phyloP scores from a whole-genome alignment of 2,888 invertebrate species.

The Antitype chi region DNA sequence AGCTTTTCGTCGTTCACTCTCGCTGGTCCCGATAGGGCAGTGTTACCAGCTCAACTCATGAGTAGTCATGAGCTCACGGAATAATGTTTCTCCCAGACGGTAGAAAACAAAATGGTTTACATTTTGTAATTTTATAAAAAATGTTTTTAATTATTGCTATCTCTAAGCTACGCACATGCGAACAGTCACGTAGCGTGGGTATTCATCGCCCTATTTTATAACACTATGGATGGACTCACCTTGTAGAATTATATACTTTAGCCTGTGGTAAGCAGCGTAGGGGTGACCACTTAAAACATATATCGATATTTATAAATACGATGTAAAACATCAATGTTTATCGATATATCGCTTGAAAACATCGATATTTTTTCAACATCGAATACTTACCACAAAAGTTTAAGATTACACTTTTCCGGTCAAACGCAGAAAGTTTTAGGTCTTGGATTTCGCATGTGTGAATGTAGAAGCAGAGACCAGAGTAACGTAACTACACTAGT shows the following conservation, averaged over 20 bases:
- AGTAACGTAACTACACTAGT: no score
- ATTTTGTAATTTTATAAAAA: background rate
- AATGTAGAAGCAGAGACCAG: no score
- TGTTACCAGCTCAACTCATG: conserved; percentile 51
- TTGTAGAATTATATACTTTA: background rate
- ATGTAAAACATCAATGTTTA: no score
- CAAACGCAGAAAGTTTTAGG: no score
- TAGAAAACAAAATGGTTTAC: background rate
- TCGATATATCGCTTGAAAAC: no score
- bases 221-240: no score
- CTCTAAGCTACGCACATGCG: background rate
- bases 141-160: background rate
- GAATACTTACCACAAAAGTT: no score
- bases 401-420: no score
- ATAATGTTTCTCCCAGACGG: background rate
- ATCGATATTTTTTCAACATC: no score
- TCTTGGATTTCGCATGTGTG: no score
- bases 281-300: no score
- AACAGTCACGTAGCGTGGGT: background rate
- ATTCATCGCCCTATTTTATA: background rate
- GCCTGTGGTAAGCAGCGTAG: background rate
- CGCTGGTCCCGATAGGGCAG: conserved; percentile 53
- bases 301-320: no score
- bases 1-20: conserved; percentile 58
- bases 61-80: background rate